phyloP scores from a whole-genome alignment of 2,113 vertebrate genomes.

The Falcunculus frontatus region DNA sequence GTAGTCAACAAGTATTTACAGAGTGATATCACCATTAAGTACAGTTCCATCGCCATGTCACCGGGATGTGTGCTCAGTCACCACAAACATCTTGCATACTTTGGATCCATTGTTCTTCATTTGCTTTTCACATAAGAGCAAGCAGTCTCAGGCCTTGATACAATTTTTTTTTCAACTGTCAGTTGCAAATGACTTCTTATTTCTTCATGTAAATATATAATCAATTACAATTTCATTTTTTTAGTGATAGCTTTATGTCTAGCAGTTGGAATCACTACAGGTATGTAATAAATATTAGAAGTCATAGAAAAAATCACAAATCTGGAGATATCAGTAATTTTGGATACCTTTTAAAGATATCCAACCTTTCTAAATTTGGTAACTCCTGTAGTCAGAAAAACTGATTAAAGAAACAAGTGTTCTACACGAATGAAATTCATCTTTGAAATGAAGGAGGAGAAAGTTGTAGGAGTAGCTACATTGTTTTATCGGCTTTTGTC shows the following conservation, averaged over 20 bases:
- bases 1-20: not conserved
- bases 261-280: not conserved
- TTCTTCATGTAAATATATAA: not conserved
- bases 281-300: not conserved
- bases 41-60: not conserved
- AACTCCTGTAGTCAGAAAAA: not conserved
- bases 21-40: not conserved
- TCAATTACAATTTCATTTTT: not conserved
- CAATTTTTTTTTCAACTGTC: not conserved
- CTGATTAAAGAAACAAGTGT: not conserved
- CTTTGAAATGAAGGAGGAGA: not conserved
- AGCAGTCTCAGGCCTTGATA: not conserved
- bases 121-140: not conserved
- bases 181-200: not conserved
- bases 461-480: not conserved
- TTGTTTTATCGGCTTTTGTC: not conserved
- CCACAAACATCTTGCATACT: not conserved
- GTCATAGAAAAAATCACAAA: rapidly evolving
- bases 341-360: not conserved
- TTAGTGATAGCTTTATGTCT: not conserved
- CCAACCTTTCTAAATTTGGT: not conserved
- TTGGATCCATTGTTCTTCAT: not conserved
- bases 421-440: not conserved
- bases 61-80: not conserved
- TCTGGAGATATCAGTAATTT: not conserved